Percentiles rank a stretch among this genome's conserved stretches.
Conservation (phyloP, 2,113 vertebrate species). For the Callipepla squamata region DNA sequence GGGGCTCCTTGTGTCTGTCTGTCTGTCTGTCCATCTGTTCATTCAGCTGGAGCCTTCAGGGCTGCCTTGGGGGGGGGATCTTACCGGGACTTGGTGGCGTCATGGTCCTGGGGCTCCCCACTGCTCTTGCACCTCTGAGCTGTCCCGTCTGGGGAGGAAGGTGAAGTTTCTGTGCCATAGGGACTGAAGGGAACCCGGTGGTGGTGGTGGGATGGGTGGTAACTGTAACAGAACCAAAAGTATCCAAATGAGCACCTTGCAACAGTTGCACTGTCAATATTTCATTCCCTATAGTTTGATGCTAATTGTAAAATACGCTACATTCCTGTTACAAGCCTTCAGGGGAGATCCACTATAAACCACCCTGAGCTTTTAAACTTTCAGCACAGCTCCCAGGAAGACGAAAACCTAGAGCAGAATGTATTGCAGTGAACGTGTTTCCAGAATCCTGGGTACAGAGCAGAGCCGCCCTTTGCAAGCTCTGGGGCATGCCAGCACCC, state of each 20-base stretch:
- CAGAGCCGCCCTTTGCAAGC: accelerated
- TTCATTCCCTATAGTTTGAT: accelerated
- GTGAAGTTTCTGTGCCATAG: not conserved
- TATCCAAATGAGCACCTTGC: not conserved
- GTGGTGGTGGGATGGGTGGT: accelerated
- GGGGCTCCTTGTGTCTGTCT: not conserved
- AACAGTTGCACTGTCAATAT: accelerated
- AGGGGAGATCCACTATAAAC: accelerated
- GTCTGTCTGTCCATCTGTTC: not conserved
- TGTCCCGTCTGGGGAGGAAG: accelerated
- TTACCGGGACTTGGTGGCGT: not conserved
- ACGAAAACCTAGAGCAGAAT: accelerated
- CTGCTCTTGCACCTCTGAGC: not conserved
- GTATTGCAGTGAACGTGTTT: accelerated
- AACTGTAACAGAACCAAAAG: accelerated
- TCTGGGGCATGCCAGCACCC: accelerated
- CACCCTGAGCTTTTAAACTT: not conserved
- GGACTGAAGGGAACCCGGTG: too few relatives aligned
- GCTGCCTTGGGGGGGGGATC: not conserved
- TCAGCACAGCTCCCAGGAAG: accelerated
- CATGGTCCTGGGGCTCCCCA: not conserved
- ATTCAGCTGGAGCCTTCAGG: not conserved
- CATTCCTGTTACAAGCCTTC: not conserved
- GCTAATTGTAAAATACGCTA: not conserved
- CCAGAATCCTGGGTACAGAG: not conserved